phyloP scores from a whole-genome alignment of 2,888 invertebrate genomes.

The Sturmia bella region DNA sequence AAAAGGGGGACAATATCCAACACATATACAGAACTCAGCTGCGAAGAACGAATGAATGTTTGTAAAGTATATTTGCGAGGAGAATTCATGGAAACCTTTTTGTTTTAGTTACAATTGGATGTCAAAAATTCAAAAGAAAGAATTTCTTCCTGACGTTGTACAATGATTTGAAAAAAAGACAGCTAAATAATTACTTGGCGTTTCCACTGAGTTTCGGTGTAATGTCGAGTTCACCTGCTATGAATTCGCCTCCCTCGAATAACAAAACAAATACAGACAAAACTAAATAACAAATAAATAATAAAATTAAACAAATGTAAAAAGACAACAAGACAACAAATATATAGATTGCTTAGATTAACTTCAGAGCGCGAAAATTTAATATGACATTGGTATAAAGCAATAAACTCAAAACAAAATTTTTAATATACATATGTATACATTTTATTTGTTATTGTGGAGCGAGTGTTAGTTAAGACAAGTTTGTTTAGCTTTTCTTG shows the following conservation, averaged over 20 bases:
- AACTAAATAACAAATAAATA: background rate
- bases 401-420: background rate
- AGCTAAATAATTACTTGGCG: no score
- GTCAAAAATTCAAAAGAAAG: no score
- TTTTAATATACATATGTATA: background rate
- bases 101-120: no score
- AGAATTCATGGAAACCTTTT: no score
- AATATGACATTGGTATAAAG: background rate
- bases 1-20: constrained; percentile 33
- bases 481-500: constrained; percentile 32
- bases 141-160: no score
- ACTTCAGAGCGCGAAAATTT: constrained; percentile 25
- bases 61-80: constrained; percentile 1
- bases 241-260: no score
- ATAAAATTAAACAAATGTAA: background rate
- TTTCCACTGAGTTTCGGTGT: no score
- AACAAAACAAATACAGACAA: constrained; percentile 21
- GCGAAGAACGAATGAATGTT: background rate
- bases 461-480: constrained; percentile 25
- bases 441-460: background rate
- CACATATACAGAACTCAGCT: background rate
- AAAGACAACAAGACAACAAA: constrained; percentile 6
- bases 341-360: constrained; percentile 27
- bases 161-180: no score
- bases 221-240: no score